A percentile compares a stretch with the other conserved stretches of the same genome.
These are phyloP conservation scores for Misgurnus mizolepis DNA, from an alignment of 2,113 vertebrate genomes.

Conservation along the genomic window DNA sequence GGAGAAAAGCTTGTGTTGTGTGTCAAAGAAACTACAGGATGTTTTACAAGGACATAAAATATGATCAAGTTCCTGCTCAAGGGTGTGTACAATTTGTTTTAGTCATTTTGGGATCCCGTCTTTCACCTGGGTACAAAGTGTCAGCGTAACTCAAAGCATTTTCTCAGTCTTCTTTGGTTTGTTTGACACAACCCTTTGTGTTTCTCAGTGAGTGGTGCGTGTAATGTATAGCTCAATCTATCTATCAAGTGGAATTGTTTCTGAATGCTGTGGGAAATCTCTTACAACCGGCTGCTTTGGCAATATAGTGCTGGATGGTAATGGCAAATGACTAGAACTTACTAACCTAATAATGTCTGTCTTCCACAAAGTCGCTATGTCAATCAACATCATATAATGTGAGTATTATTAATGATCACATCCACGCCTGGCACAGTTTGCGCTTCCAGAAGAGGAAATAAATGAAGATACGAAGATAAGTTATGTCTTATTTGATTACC, in stretches of 20 bases:
- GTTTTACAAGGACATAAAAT: conserved; percentile 30
- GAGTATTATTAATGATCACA: too few species aligned
- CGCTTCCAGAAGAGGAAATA: too few species aligned
- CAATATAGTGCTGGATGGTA: too few species aligned
- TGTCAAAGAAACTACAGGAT: conserved; percentile 30
- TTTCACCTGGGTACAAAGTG: not conserved
- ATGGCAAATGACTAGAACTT: too few species aligned
- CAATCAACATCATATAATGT: too few species aligned
- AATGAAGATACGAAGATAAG: too few species aligned
- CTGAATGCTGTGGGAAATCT: too few species aligned
- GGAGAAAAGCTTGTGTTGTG: conserved; percentile 20
- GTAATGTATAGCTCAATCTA: not conserved
- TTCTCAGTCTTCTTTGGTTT: not conserved
- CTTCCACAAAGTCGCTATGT: too few species aligned
- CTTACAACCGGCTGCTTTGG: too few species aligned
- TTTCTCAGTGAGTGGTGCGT: conserved; percentile 7
- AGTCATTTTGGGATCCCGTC: not conserved
- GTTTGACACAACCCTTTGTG: conserved; percentile 4
- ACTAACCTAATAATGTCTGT: too few species aligned
- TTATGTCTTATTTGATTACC: too few species aligned
- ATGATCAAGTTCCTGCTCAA: conserved; percentile 40
- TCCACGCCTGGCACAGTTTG: too few species aligned
- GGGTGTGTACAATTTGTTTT: conserved; percentile 30
- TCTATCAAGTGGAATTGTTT: not conserved
- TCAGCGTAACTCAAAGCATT: not conserved